These are phyloP conservation scores for Melanotaenia nigrans DNA, from an alignment of 2,797 vertebrate species.

Conservation along the genomic window DNA sequence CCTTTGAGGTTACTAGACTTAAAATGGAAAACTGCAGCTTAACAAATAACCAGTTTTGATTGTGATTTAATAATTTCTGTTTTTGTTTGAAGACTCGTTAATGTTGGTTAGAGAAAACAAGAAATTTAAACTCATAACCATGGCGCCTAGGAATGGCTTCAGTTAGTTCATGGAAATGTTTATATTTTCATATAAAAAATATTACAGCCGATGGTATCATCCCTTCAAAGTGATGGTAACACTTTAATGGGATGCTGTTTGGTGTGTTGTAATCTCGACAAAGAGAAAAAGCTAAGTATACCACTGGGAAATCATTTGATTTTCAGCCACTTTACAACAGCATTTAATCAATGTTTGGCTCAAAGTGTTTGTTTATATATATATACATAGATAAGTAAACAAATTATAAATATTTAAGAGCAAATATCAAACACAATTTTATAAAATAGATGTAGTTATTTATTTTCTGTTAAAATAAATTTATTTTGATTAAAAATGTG, in stretches of 20 bases:
- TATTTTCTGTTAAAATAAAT: no score
- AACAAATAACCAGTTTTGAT: no score
- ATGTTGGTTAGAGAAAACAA: background rate
- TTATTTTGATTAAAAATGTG: no score
- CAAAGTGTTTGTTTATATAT: no score
- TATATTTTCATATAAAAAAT: background rate
- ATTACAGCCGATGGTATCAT: no score
- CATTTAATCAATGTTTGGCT: background rate
- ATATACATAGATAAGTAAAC: no score
- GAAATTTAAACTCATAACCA: background rate
- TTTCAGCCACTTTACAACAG: background rate
- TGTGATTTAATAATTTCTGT: background rate
- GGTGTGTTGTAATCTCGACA: background rate
- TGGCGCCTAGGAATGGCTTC: background rate
- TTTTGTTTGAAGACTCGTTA: background rate
- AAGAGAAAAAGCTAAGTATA: background rate
- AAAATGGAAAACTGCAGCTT: no score
- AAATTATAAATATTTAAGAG: no score
- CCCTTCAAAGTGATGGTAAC: no score
- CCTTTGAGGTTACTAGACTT: no score
- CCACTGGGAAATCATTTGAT: background rate
- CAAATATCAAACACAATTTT: no score
- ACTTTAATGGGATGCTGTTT: background rate
- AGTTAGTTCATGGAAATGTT: background rate
- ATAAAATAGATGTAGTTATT: no score